Percentiles rank a stretch among this genome's conserved stretches.
Conservation (phyloP, 1,140 invertebrate species). For the Amphibalanus amphitrite region DNA sequence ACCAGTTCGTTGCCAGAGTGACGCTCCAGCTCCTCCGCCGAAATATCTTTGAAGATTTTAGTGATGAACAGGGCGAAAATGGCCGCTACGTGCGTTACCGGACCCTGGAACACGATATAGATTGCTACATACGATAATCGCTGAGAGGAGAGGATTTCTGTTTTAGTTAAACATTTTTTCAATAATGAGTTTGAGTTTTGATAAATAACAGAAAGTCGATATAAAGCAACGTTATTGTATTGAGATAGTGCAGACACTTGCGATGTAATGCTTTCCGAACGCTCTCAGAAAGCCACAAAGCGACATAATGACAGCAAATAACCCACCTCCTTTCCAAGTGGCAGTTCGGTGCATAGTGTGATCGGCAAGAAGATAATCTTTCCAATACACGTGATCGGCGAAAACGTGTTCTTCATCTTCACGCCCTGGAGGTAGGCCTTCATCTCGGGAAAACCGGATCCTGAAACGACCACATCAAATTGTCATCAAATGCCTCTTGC, state of each 20-base stretch:
- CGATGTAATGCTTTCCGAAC: too few species aligned
- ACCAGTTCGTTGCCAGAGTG: slow-evolving; percentile 83
- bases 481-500: too few species aligned
- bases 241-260: too few species aligned
- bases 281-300: too few species aligned
- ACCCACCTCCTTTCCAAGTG: neutral
- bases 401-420: neutral
- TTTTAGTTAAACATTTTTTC: too few species aligned
- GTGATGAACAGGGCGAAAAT: slow-evolving; percentile 83
- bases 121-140: too few species aligned
- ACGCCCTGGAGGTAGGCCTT: slow-evolving; percentile 3
- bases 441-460: slow-evolving; percentile 2
- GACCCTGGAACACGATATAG: too few species aligned
- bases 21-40: slow-evolving; percentile 70
- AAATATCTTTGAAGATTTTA: slow-evolving; percentile 75
- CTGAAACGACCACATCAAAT: too few species aligned
- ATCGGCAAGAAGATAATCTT: slow-evolving; percentile 3
- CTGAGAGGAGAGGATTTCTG: too few species aligned
- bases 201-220: too few species aligned
- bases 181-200: too few species aligned
- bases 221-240: too few species aligned
- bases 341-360: neutral
- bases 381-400: neutral
- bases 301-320: neutral
- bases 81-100: slow-evolving; percentile 90